Percentiles rank a stretch among this genome's conserved stretches.
These are phyloP conservation scores for Atrichornis clamosus DNA, from an alignment of 2,113 vertebrate genomes.

Conservation along the genomic window DNA sequence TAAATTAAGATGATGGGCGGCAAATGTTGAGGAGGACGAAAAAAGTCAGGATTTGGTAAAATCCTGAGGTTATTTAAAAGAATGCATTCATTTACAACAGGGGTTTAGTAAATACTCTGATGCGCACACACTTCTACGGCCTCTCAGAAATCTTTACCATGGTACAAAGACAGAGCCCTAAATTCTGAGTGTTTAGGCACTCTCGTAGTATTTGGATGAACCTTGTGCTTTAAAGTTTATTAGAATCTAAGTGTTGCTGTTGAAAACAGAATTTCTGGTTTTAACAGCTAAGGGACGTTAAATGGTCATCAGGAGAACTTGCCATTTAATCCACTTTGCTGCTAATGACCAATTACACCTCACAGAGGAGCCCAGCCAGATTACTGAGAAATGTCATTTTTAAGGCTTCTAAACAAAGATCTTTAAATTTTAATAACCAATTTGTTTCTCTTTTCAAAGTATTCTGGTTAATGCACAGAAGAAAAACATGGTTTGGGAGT, in stretches of 20 bases:
- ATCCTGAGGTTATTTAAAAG: neutral
- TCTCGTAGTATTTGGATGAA: neutral
- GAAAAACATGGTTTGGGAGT: neutral
- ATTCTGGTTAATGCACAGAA: neutral
- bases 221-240: neutral
- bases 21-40: neutral
- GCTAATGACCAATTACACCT: neutral
- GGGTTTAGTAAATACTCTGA: neutral
- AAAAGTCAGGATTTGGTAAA: neutral
- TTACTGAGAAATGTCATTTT: neutral
- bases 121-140: neutral
- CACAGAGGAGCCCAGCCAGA: neutral
- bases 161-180: neutral
- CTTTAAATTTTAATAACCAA: neutral
- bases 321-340: neutral
- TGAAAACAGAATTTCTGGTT: neutral
- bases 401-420: neutral
- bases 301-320: neutral
- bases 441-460: neutral
- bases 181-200: neutral
- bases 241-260: neutral
- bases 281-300: neutral
- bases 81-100: neutral
- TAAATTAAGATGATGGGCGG: neutral
- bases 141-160: neutral